Evolutionary conservation across 2,888 invertebrate species (phyloP).

Genomic region (Loripinus fragilis): DNA sequence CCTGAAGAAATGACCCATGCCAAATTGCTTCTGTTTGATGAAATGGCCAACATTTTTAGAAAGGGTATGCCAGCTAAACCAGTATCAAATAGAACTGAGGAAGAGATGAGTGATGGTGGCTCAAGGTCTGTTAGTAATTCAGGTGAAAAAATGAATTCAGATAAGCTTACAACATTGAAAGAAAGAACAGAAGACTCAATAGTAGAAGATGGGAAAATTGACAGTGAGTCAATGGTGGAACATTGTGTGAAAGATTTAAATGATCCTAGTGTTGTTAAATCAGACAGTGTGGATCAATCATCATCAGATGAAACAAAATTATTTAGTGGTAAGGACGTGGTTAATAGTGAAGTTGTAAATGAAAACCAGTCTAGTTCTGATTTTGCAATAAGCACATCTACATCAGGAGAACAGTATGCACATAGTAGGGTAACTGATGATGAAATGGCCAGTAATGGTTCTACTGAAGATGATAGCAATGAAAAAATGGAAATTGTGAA

Average conservation of each 20-base stretch:
- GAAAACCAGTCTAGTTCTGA: no score
- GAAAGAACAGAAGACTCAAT: neutral
- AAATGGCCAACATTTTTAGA: conserved; percentile 25
- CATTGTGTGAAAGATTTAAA: neutral
- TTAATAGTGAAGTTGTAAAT: no score
- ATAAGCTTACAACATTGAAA: neutral
- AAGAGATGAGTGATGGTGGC: conserved; percentile 4
- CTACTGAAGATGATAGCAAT: neutral
- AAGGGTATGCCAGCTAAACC: neutral
- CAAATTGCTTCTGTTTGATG: conserved; percentile 38
- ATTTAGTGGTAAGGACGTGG: no score
- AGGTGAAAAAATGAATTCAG: neutral
- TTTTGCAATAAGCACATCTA: no score
- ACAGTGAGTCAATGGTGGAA: neutral
- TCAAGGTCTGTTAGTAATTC: neutral
- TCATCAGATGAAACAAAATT: no score
- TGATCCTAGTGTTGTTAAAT: neutral
- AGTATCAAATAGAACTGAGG: neutral
- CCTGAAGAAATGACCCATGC: conserved; percentile 43
- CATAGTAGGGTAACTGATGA: conserved; percentile 7
- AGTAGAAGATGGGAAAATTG: no score
- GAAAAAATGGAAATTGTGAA: conserved; percentile 27
- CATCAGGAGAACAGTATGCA: no score
- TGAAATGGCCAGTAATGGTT: conserved; percentile 28
- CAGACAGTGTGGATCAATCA: no score